A percentile compares a stretch with the other conserved stretches of the same genome.
These are phyloP conservation scores for Eclectus roratus DNA, from an alignment of 2,113 vertebrate genomes.

Conservation along the genomic window DNA sequence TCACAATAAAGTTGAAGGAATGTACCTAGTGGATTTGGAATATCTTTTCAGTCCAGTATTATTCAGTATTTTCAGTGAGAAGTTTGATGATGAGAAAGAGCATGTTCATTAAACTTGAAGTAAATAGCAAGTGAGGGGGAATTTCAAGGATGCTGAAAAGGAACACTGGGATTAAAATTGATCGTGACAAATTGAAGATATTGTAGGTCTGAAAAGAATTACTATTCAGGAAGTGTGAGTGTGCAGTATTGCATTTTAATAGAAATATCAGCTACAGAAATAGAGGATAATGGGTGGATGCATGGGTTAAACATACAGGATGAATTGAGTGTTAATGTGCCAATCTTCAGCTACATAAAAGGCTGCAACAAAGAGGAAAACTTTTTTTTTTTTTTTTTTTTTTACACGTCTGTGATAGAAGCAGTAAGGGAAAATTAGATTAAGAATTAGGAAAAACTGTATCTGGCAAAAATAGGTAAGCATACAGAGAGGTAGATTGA, in stretches of 20 bases:
- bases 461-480: background rate
- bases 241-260: background rate
- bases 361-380: background rate
- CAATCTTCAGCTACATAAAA: background rate
- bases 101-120: background rate
- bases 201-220: background rate
- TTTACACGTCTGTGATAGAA: background rate
- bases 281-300: background rate
- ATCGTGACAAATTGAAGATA: background rate
- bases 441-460: background rate
- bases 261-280: background rate
- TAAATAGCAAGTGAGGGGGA: background rate
- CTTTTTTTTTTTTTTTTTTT: background rate
- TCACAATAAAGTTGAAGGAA: background rate
- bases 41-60: background rate
- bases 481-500: background rate
- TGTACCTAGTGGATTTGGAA: background rate
- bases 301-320: background rate
- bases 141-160: background rate
- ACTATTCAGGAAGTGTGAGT: background rate
- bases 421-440: background rate
- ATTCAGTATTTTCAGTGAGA: background rate
- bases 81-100: background rate
- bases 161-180: background rate
- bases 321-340: background rate